A percentile compares a stretch with the other conserved stretches of the same genome.
Conservation (phyloP, 2,888 invertebrate genomes). For the Archips crataeganus region DNA sequence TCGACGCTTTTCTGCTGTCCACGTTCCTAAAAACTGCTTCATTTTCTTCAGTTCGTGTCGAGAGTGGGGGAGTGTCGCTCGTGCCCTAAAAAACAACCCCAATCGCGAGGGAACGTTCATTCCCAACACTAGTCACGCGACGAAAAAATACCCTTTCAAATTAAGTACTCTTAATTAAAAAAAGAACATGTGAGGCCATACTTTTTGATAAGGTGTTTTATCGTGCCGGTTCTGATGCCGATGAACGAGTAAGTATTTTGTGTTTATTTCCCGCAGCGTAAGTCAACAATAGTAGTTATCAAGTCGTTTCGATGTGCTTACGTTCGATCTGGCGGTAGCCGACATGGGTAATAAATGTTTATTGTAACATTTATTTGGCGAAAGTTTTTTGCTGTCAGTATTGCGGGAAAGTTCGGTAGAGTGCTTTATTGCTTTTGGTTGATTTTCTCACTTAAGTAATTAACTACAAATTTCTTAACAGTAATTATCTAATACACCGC, state of each 20-base stretch:
- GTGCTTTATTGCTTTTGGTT: not conserved
- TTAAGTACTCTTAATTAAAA: conserved; percentile 24
- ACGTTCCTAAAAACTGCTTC: conserved; percentile 64
- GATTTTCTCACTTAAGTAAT: not conserved
- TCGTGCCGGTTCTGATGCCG: conserved; percentile 29
- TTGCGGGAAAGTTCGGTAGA: not conserved
- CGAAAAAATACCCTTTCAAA: conserved; percentile 23
- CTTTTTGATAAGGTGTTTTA: not conserved
- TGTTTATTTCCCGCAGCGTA: conserved; percentile 16
- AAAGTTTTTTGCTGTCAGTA: conserved; percentile 7
- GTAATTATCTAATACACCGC: too few relatives aligned
- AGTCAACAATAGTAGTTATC: conserved; percentile 25
- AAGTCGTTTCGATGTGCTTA: conserved; percentile 25
- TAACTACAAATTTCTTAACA: too few relatives aligned
- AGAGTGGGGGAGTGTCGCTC: conserved; percentile 51
- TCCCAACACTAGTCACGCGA: conserved; percentile 36
- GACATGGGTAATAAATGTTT: conserved; percentile 13
- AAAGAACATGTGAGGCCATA: conserved; percentile 47
- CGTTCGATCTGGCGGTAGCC: conserved; percentile 5
- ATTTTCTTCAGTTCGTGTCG: conserved; percentile 71
- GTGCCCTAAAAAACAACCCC: conserved; percentile 42
- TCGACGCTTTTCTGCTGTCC: conserved; percentile 30
- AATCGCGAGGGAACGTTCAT: conserved; percentile 46
- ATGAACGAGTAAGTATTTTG: conserved; percentile 48
- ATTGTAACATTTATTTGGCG: not conserved